Conservation (phyloP, 2,797 vertebrate species). For the Periparus ater region DNA sequence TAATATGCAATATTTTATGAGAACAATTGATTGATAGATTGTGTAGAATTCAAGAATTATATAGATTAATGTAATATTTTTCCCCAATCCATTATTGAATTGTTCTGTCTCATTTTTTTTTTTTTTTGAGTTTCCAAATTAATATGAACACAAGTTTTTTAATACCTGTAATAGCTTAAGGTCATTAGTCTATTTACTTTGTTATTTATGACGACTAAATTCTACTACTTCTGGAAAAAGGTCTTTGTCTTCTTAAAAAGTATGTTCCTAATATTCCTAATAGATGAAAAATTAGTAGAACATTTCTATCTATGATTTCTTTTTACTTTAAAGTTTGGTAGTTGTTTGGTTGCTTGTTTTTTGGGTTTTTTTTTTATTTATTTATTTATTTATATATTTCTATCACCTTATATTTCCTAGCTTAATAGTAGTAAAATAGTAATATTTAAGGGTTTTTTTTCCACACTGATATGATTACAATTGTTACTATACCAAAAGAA, state of each 20-base stretch:
- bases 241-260: not conserved
- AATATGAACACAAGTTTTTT: not conserved
- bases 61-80: not conserved
- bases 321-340: not conserved
- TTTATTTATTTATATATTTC: not conserved
- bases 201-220: not conserved
- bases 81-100: not conserved
- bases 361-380: not conserved
- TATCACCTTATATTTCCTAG: not conserved
- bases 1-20: not conserved
- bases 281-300: not conserved
- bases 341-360: not conserved
- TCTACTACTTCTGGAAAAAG: not conserved
- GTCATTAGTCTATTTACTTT: not conserved
- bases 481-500: not conserved
- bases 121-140: not conserved
- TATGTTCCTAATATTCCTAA: not conserved
- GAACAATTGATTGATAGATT: not conserved
- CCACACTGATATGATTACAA: accelerated
- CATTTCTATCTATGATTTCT: not conserved
- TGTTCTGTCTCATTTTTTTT: not conserved
- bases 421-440: not conserved
- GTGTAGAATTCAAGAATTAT: not conserved
- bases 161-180: not conserved
- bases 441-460: not conserved